phyloP scores from a whole-genome alignment of 64 coral and sea anemone species.

The Hydrozoanthus tunicans region DNA sequence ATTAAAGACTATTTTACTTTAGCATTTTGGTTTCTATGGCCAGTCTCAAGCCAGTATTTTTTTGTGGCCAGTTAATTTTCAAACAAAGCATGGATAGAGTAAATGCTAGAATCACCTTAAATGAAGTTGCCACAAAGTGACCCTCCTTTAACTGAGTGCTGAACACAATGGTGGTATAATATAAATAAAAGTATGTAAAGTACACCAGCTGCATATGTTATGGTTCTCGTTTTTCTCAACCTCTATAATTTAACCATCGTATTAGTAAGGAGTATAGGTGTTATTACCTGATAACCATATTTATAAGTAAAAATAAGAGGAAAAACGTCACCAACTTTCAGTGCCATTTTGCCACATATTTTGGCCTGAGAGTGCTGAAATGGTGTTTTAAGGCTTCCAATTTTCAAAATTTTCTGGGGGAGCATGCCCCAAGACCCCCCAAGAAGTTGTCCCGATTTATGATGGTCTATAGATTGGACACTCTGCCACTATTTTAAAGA shows the following conservation, averaged over 20 bases:
- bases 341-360: not conserved
- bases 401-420: not conserved
- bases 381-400: not conserved
- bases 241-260: not conserved
- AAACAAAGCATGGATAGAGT: slow-evolving; percentile 13
- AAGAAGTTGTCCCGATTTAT: not conserved
- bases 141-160: not conserved
- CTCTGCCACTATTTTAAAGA: not conserved
- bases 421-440: not conserved
- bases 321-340: no score
- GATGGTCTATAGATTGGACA: not conserved
- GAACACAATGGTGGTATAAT: slow-evolving; percentile 2
- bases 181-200: slow-evolving; percentile 13
- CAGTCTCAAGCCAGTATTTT: not conserved
- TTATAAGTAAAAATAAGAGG: no score
- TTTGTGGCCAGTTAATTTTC: slow-evolving; percentile 6
- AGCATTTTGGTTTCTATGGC: not conserved
- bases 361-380: not conserved
- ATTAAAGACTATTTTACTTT: not conserved
- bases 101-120: slow-evolving; percentile 16
- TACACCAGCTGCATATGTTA: slow-evolving; percentile 7
- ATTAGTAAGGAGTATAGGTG: not conserved
- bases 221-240: not conserved
- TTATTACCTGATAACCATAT: not conserved
- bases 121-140: not conserved